phyloP scores from a whole-genome alignment of 2,113 vertebrate species.

The Corythoichthys haematopterus region DNA sequence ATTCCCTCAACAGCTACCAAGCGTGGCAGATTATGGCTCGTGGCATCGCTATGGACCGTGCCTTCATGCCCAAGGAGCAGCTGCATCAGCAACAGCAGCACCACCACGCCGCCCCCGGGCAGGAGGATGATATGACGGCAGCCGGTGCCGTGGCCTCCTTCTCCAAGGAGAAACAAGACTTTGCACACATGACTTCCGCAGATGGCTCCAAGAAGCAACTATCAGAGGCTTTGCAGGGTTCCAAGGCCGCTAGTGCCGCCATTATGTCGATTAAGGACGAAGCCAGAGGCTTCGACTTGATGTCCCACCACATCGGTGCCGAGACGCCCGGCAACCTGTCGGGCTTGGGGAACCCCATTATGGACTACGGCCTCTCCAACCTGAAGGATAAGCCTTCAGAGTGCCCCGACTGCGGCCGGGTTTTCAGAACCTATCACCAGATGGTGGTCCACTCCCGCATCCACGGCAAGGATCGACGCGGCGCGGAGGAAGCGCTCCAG shows the following conservation, averaged over 20 bases:
- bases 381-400: slow-evolving; percentile 94
- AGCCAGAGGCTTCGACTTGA: slow-evolving; percentile 81
- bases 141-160: slow-evolving; percentile 76
- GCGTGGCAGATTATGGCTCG: slow-evolving; percentile 99
- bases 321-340: slow-evolving; percentile 52
- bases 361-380: slow-evolving; percentile 82
- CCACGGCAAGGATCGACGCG: slow-evolving; percentile 87
- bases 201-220: slow-evolving; percentile 92
- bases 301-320: slow-evolving; percentile 77
- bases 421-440: slow-evolving; percentile 97
- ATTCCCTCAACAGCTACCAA: slow-evolving; percentile 96
- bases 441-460: slow-evolving; percentile 96
- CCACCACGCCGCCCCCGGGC: slow-evolving; percentile 77
- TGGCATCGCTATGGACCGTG: slow-evolving; percentile 93
- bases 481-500: slow-evolving; percentile 82
- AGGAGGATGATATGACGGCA: slow-evolving; percentile 83
- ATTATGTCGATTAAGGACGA: slow-evolving; percentile 88
- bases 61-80: slow-evolving; percentile 93
- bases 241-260: slow-evolving; percentile 79
- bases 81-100: slow-evolving; percentile 77
- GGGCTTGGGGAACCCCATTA: slow-evolving; percentile 76
- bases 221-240: slow-evolving; percentile 82
- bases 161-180: slow-evolving; percentile 94
- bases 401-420: slow-evolving; percentile 92
- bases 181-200: slow-evolving; percentile 79